These are phyloP conservation scores for Pteruthius melanotis DNA, from an alignment of 2,113 vertebrate species.

Conservation along the genomic window DNA sequence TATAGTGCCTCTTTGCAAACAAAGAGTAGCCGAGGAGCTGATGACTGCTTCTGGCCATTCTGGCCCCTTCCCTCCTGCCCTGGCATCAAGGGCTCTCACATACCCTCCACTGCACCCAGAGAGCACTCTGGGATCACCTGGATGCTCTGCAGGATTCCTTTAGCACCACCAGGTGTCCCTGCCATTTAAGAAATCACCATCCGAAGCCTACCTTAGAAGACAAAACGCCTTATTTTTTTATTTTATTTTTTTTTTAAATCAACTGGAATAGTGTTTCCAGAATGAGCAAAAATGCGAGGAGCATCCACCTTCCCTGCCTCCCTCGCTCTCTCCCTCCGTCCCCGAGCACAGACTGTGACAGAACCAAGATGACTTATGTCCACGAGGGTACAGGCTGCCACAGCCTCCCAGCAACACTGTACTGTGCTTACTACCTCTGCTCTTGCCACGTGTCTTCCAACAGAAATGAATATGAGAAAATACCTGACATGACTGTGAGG, in stretches of 20 bases:
- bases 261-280: not conserved
- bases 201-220: not conserved
- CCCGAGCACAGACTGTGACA: accelerated
- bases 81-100: not conserved
- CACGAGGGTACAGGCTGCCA: accelerated
- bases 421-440: not conserved
- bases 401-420: not conserved
- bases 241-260: not conserved
- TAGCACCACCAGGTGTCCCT: slow-evolving; percentile 45
- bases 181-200: not conserved
- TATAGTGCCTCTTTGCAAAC: not conserved
- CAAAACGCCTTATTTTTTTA: not conserved
- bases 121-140: not conserved
- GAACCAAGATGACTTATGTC: not conserved
- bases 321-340: not conserved
- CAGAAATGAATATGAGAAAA: not conserved
- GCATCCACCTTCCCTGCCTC: not conserved
- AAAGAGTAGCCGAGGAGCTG: not conserved
- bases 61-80: not conserved
- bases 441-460: accelerated
- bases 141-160: not conserved
- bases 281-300: accelerated
- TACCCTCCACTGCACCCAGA: accelerated
- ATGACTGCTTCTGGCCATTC: not conserved
- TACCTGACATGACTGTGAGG: not conserved